Base-by-base conservation (phyloP, 2,888 invertebrate genomes). In the Conops quadrifasciatus region DNA sequence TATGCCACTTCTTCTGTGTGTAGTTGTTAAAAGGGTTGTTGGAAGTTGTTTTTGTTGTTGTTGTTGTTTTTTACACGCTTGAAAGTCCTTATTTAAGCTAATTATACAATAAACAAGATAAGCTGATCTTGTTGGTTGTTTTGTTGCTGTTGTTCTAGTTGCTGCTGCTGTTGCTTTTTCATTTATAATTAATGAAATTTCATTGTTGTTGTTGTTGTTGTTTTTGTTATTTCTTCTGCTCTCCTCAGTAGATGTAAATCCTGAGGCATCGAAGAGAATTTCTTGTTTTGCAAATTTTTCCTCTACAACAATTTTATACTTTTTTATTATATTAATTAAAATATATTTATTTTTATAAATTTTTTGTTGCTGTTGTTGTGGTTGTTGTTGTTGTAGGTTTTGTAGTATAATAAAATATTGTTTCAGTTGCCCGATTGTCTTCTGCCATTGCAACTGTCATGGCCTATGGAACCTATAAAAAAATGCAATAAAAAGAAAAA, bases 401-500 rank as follows among this genome's bases (percentile, higher is more conserved):
- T 71, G 21, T 65, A 67, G 28, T 62, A 51, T 47, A 51, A 70
- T 74, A 75, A 74, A 75, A 74, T 70, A 73, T 82, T 79, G 77
- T 79, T 79, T 77, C 78, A 78, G 75, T 77, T 80, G 80, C 76
- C 77, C 80, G 78, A 79, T 80, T 82, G 80, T 74, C 72, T 75
- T 81, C 70, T 78, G 81, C 85, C 84, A 84, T 85, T 86, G 85
- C 89, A 89, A 90, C 89, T 90, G 91, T 91, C 91, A 91, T 91
- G 91, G 91, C 90, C 91, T 91, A 88, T 91, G 91, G 89, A 91
- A 91, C 89, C 91, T 91, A 88, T 28, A 80, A 74, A 76, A 13
- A 71, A 75, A 65, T 64, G n/a, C 62, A 51, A 73, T 26, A 60
- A 47, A 60, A 11, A 30, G 43, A 68, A 9, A 36, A 11, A 19